Base-by-base conservation (phyloP, 1,140 invertebrate species). In the Magallana gigas region DNA sequence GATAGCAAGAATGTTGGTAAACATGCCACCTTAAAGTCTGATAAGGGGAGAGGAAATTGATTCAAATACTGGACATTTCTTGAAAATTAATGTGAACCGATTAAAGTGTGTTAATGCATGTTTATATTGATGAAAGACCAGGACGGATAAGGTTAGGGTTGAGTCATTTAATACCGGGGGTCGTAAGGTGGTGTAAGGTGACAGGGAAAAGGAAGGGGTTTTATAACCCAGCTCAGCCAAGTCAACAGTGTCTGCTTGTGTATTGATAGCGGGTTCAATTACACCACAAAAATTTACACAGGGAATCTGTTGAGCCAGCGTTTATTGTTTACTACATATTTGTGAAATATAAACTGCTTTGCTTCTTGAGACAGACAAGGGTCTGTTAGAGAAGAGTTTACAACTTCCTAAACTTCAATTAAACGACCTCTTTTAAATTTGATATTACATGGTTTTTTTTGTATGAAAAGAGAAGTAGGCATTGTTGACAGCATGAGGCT, bases 181-280 rank as follows among this genome's bases (percentile, higher is more conserved):
- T 76, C 68, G 3, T 29, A 76, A 29, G 68, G 68, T 76, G 68
- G 36, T 76, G 68, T 76, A 76, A 76, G 68, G 68, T 76, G 18
- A 76, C 29, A 11, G 14, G 2, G 18, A 3, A 48, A 48, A 48
- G 36, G 36, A 48, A 48, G 36, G 8, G 12, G 23, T 8, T 48
- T 29, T 12, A 29, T 29, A 29, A 76, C 23, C 18, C 36, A 48
- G 36, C 36, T 29, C 68, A 76, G 36, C 23, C 8, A 29, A 29
- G 68, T 76, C 23, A 23, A 76, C 68, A 76, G 36, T 76, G 68
- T 76, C 68, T 76, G 68, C 3, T 29, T 3, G 68, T 76, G 23
- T 76, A 36, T 36, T 76, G 68, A 76, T 76, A 8, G 11, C 23
- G 68, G 68, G 12, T 23, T 18, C 9, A 11, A 29, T 29, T 29